A percentile compares a stretch with the other conserved stretches of the same genome.
phyloP scores from a whole-genome alignment of 2,113 vertebrate genomes.

The Malurus elegans region DNA sequence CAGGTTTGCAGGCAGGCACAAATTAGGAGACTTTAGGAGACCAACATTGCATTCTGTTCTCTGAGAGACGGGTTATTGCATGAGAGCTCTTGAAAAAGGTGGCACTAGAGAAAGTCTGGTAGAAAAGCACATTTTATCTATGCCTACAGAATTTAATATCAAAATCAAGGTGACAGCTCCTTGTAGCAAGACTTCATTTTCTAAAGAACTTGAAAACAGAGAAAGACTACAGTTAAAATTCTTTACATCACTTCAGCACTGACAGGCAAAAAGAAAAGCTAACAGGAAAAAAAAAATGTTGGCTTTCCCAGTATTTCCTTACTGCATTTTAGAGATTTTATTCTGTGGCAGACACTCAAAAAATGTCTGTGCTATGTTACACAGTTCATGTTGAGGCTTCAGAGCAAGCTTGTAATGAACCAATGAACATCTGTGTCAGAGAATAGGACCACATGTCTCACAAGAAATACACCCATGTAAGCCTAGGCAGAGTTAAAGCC shows the following conservation, averaged over 20 bases:
- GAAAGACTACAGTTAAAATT: neutral
- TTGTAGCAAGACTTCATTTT: neutral
- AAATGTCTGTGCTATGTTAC: neutral
- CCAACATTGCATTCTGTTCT: neutral
- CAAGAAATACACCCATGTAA: neutral
- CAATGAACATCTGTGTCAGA: neutral
- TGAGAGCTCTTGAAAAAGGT: neutral
- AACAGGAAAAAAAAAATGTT: neutral
- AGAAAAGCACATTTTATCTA: neutral
- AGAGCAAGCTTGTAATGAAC: neutral
- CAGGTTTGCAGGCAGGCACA: neutral
- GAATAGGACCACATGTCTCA: neutral
- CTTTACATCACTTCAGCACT: neutral
- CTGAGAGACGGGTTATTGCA: neutral
- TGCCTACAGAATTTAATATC: neutral
- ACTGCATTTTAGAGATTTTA: neutral
- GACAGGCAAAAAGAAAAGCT: neutral
- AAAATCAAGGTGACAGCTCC: neutral
- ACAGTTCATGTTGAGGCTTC: neutral
- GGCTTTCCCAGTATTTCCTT: neutral
- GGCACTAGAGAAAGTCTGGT: neutral
- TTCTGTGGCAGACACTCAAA: neutral
- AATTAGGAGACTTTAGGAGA: neutral
- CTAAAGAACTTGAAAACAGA: neutral
- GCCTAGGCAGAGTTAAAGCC: neutral